A percentile compares a stretch with the other conserved stretches of the same genome.
Evolutionary conservation across 2,888 invertebrate species (phyloP).

Genomic region (Patella depressa): DNA sequence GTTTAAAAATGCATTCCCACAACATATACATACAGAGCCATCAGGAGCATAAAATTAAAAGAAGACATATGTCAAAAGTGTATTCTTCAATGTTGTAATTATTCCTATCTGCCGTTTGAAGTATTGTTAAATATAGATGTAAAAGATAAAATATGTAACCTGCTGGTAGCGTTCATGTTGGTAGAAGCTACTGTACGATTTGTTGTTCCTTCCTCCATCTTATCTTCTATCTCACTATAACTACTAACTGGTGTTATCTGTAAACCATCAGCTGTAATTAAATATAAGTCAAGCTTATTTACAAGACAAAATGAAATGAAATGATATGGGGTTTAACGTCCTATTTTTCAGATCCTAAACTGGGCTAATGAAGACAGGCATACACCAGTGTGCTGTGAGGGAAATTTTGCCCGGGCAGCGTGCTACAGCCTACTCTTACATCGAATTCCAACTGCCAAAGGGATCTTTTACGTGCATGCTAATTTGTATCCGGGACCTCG

Average conservation of each 20-base stretch:
- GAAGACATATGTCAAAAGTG: neutral
- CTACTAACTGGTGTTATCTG: conserved; percentile 70
- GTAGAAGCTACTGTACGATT: conserved; percentile 76
- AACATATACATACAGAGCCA: neutral
- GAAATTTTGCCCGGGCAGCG: no score
- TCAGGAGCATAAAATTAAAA: neutral
- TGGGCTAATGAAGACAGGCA: no score
- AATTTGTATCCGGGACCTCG: no score
- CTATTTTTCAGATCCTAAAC: no score
- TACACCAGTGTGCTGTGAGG: no score
- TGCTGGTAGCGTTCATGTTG: conserved; percentile 76
- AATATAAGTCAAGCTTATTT: neutral
- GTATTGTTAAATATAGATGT: neutral
- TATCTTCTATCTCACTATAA: conserved; percentile 73
- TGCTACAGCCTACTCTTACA: no score
- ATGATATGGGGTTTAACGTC: no score
- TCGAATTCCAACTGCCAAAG: no score
- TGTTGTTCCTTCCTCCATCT: conserved; percentile 75
- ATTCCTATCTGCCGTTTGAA: neutral
- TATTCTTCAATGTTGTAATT: neutral
- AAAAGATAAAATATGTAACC: conserved; percentile 43
- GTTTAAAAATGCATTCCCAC: neutral
- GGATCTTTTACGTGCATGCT: no score
- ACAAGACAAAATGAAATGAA: no score
- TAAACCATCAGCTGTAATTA: conserved; percentile 73